Evolutionary conservation across 2,113 vertebrate genomes (phyloP), one percentile per base, ranked within the genome.

Genomic region (Peromyscus maniculatus): DNA sequence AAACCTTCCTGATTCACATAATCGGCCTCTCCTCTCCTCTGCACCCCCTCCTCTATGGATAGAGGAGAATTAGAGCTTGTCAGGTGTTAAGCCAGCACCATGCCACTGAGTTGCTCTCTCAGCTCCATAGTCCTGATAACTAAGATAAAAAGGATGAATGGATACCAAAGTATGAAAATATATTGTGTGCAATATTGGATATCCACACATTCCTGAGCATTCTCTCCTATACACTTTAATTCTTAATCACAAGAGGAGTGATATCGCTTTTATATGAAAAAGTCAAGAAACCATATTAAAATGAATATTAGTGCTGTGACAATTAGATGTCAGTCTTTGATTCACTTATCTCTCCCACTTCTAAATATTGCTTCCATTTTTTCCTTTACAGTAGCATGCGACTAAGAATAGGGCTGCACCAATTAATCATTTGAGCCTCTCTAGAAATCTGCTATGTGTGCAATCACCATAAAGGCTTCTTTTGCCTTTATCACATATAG

Each of bases 361-460:
- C 71, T 92, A 88, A 94, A 80, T 71, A 39, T 74, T 84, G 52
- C 69, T 94, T 93, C 36, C 28, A 57, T 9, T 33, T 74, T 26
- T 72, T 95, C 52, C 77, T 74, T 43, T 89, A 43, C 16, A 95
- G 36, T 43, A 91, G 13, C 78, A 3, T 74, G 16, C 69, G 52
- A 21, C 91, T 87, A 90, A 93, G 67, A 95, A 91, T 94, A 97
- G 80, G 52, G 64, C 83, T 89, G 66, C 12, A n/a, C 33, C 46
- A 91, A 93, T 82, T 89, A 78, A 91, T 89, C 67, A 43, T 49
- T 94, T 55, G 64, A 89, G 62, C 22, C n/a, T 82, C 26, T 96
- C 89, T 74, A 84, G 84, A 83, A 83, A 97, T 89, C 71, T 90
- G 80, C 89, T 94, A 5, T 89, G 93, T 66, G 21, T 94, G 89